Evolutionary conservation across 2,113 vertebrate species (phyloP).

Genomic region (Gymnocephalus cernua): DNA sequence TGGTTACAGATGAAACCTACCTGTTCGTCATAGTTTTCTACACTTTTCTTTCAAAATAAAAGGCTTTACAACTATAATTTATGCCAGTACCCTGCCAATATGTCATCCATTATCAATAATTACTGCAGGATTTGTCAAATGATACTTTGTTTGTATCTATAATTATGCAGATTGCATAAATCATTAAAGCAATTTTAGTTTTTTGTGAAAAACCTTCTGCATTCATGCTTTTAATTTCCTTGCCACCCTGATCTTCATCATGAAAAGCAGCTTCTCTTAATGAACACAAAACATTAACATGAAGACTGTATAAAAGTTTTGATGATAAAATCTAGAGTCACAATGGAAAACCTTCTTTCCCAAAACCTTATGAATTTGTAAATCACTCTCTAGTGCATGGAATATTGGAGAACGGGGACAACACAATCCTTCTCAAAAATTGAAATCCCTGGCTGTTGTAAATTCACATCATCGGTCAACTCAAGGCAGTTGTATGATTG

Average conservation of each 20-base stretch:
- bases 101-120: not conserved
- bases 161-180: not conserved
- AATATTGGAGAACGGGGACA: not conserved
- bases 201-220: slow-evolving; percentile 1
- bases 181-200: not conserved
- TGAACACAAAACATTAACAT: not conserved
- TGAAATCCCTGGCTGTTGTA: not conserved
- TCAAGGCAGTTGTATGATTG: not conserved
- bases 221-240: not conserved
- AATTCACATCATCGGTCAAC: not conserved
- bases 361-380: not conserved
- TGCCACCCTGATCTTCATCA: not conserved
- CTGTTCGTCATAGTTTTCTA: not conserved
- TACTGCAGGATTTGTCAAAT: slow-evolving; percentile 5
- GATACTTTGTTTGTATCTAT: slow-evolving; percentile 2
- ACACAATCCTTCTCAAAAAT: not conserved
- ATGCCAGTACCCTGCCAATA: not conserved
- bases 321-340: slow-evolving; percentile 20
- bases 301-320: not conserved
- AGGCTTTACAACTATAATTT: not conserved
- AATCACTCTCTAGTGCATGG: not conserved
- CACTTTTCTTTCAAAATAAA: not conserved
- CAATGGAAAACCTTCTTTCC: not conserved
- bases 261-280: not conserved
- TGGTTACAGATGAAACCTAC: slow-evolving; percentile 3